Base-by-base conservation (phyloP, 2,888 invertebrate genomes). In the Heterodera filipjevi region DNA sequence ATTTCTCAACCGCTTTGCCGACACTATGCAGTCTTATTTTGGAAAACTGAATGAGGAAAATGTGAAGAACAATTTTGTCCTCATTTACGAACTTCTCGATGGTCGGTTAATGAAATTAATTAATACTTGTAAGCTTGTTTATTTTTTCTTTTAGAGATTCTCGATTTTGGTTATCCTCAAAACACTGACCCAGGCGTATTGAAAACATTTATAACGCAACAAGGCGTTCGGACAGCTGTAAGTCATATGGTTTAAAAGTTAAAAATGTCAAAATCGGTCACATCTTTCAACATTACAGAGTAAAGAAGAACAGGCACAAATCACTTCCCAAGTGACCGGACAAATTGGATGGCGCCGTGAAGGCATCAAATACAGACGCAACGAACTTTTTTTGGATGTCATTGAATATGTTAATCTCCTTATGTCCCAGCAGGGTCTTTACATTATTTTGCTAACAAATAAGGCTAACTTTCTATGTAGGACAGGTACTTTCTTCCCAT, bases 21-120 rank as follows among this genome's bases (percentile, higher is more conserved):
- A 92, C 84, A 96, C 99, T 77, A 99, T 99, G 99, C 96, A 97
- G 90, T 95, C 33, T 16, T 72, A 53, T n/a, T 82, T 87, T 80
- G 99, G 98, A 79, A 99, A 99, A 92, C 95, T 99, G 83, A 96
- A 97, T 0, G 99, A 99, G 90, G 99, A 99, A 90, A 99, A 99
- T 90, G 98, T 99, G 89, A 99, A 99, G 91, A 99, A 99, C 90
- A 99, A 99, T 91, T 99, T 99, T 91, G 99, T 99, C 30, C 92
- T 99, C 35, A 99, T 99, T 87, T 99, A 99, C 90, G 99, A 99
- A 91, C 91, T 99, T 84, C 92, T 99, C 78, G 99, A 99, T 91
- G 96, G 95, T 95, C 35, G 32, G 16, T 70, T 66, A 3, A 32
- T 53, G 30, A 32, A n/a, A 32, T 10, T 19, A 72, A 76, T 39